phyloP scores from a whole-genome alignment of 1,140 invertebrate genomes.

The Plectrocnemia conspersa region DNA sequence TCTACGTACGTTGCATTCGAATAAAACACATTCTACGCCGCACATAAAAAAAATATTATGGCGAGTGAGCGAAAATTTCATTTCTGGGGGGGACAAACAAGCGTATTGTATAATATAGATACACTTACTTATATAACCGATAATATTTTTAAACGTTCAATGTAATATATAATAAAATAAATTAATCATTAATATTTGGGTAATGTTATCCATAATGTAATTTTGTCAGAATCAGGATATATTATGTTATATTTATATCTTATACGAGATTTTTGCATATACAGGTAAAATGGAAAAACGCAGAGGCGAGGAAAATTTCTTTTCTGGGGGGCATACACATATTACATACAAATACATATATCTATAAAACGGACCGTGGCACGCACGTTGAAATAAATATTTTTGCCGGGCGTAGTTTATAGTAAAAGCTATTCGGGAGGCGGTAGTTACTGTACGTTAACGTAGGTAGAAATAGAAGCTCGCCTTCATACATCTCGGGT shows the following conservation, averaged over 20 bases:
- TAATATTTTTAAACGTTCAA: too few relatives aligned
- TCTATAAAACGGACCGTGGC: background rate
- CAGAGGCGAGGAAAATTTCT: background rate
- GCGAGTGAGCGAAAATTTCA: too few relatives aligned
- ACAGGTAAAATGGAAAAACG: too few relatives aligned
- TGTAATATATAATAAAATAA: too few relatives aligned
- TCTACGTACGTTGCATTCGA: conserved; percentile 19
- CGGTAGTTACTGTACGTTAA: conserved; percentile 24
- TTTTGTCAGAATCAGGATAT: too few relatives aligned
- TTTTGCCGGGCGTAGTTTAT: conserved; percentile 25
- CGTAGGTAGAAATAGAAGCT: conserved; percentile 13
- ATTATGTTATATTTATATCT: too few relatives aligned
- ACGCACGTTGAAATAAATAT: conserved; percentile 23
- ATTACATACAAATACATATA: conserved; percentile 13
- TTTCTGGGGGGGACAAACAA: too few relatives aligned
- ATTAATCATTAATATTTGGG: too few relatives aligned
- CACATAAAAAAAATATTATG: background rate
- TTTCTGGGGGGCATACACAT: background rate
- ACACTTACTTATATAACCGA: too few relatives aligned
- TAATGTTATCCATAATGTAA: too few relatives aligned
- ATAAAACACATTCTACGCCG: background rate
- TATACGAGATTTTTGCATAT: too few relatives aligned
- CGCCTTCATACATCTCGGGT: conserved; percentile 19
- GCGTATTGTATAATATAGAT: too few relatives aligned
- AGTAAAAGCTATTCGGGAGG: conserved; percentile 27